Evolutionary conservation across 1,140 invertebrate genomes (phyloP), one percentile per base, ranked within the genome.

Genomic region (Drosophila sucinea): DNA sequence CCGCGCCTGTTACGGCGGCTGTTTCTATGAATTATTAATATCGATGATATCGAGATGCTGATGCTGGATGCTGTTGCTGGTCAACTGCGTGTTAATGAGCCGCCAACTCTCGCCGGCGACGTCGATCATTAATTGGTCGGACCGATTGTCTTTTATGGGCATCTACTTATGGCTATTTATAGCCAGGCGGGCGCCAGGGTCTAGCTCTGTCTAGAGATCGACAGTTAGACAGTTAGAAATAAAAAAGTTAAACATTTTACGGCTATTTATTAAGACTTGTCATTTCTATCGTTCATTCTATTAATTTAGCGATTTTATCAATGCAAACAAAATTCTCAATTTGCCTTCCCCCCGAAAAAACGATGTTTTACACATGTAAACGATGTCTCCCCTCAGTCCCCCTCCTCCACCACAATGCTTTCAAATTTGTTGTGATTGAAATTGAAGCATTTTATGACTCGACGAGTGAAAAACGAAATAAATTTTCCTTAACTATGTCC

Each of bases 21-120:
- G 47, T 66, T 74, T 77, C 83, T 79, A 86, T 86, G 83, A 86
- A 86, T 86, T 86, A 86, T 86, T 86, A 87, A 86, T 11, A 17
- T 47, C 55, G 23, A 63, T 70, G 17, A 62, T 70, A 25, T 47
- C 35, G 38, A 44, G 23, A 70, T 67, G 29, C 41, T 66, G 66
- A 74, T 81, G 65, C 66, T 67, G 68, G 4, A 17, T 17, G 33
- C 10, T 11, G 35, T 51, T 76, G 56, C 44, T 55, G 73, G 57
- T 58, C 72, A 87, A 87, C 83, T 83, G 83, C 83, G 83, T 87
- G 83, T 87, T 86, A 86, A 86, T 86, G 83, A 86, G 83, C 83
- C 83, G 83, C 76, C 75, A 85, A 79, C 82, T 86, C 82, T 86
- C 83, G 81, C 67, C 76, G 79, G 71, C 75, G 82, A 86, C 79